A percentile compares a stretch with the other conserved stretches of the same genome.
Evolutionary conservation across 92 coral and sea anemone genomes (phyloP).

Genomic region (Siderastrea radians): DNA sequence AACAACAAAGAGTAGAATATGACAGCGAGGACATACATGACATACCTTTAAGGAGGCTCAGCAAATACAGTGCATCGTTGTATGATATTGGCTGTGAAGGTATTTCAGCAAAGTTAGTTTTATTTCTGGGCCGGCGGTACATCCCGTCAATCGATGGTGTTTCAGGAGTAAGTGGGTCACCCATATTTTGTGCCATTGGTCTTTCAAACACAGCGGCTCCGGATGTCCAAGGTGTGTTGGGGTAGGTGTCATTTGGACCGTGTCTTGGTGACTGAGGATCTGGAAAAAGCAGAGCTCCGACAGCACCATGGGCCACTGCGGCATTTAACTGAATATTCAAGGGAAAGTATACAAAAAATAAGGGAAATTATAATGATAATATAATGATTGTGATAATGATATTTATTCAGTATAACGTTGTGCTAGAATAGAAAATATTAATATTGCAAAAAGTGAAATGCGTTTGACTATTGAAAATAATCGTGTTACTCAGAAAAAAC

Average conservation of each 20-base stretch:
- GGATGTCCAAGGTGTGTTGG: slow-evolving; percentile 78
- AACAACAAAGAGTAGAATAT: too few species aligned
- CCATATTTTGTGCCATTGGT: slow-evolving; percentile 51
- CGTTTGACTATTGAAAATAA: too few species aligned
- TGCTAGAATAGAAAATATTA: not conserved
- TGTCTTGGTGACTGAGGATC: slow-evolving; percentile 62
- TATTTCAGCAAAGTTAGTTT: slow-evolving; percentile 65
- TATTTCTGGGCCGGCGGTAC: slow-evolving; percentile 72
- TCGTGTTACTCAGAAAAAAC: too few species aligned
- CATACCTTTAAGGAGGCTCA: slow-evolving; percentile 80
- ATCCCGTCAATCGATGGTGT: slow-evolving; percentile 88
- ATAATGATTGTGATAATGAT: too few species aligned
- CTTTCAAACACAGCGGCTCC: slow-evolving; percentile 69
- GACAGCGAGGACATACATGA: too few species aligned
- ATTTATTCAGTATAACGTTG: not conserved
- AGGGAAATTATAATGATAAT: too few species aligned
- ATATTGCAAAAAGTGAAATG: not conserved
- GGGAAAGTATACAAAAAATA: too few species aligned
- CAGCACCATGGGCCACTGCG: slow-evolving; percentile 58
- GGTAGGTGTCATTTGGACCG: slow-evolving; percentile 71
- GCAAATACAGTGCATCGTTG: slow-evolving; percentile 73
- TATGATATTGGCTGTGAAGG: slow-evolving; percentile 92
- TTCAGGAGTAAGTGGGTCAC: slow-evolving; percentile 89
- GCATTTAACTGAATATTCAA: not conserved
- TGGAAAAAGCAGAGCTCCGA: slow-evolving; percentile 79